These are phyloP conservation scores for Sphinx pinastri DNA, from an alignment of 2,888 invertebrate genomes.

Conservation along the genomic window DNA sequence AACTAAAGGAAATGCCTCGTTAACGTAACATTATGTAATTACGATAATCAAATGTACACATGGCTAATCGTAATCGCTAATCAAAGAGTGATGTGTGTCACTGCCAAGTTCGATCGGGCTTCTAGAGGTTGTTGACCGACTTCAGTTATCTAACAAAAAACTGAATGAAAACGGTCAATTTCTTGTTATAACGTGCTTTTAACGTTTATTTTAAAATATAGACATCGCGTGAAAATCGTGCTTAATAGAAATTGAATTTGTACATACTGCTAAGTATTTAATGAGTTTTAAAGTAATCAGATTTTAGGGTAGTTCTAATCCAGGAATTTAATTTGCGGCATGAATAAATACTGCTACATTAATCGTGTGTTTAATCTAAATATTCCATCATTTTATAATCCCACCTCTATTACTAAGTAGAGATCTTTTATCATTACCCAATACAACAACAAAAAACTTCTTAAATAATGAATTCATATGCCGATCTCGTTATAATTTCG, in stretches of 20 bases:
- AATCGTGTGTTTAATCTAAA: no score
- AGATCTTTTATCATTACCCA: no score
- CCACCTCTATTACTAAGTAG: no score
- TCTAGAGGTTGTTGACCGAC: constrained; percentile 38
- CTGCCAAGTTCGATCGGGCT: constrained; percentile 49
- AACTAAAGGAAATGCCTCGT: constrained; percentile 16
- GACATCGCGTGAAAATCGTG: not conserved
- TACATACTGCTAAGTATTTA: no score
- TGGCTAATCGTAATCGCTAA: constrained; percentile 37
- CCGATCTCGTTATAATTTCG: not conserved
- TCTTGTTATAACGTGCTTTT: not conserved
- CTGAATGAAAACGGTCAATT: not conserved
- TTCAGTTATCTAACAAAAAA: not conserved
- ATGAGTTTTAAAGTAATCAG: no score
- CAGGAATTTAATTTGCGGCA: no score
- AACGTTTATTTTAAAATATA: not conserved
- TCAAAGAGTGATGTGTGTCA: constrained; percentile 45
- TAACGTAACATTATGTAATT: constrained; percentile 37
- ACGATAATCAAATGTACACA: constrained; percentile 35
- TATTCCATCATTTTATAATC: no score
- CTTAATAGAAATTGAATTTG: no score
- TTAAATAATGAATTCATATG: not conserved
- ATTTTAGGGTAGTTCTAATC: no score
- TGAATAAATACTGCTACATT: no score
- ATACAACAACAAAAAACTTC: no score